Evolutionary conservation across 2,113 vertebrate genomes (phyloP).

Genomic region (Chloropsis cyanopogon): DNA sequence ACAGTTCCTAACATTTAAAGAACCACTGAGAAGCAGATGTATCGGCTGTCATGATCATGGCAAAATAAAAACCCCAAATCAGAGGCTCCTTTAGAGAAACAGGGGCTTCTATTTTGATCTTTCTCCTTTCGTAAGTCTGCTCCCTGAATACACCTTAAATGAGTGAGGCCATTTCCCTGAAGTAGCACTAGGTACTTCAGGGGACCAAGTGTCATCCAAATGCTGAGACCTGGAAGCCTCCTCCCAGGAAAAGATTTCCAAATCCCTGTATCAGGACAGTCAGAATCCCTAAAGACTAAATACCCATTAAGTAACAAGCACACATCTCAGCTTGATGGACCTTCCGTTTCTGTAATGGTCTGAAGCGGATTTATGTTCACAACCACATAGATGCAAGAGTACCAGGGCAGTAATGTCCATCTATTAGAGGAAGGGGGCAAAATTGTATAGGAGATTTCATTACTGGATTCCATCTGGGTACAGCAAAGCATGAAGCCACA

Average conservation of each 20-base stretch:
- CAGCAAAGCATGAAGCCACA: not conserved
- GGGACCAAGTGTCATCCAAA: fast-evolving
- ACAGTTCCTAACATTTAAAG: not conserved
- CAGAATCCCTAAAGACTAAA: not conserved
- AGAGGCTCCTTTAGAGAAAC: not conserved
- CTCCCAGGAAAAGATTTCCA: not conserved
- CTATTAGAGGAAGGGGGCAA: not conserved
- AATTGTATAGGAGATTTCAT: not conserved
- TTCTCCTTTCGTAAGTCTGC: not conserved
- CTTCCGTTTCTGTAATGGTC: not conserved
- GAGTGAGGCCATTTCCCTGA: not conserved
- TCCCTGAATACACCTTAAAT: not conserved
- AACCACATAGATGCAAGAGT: not conserved
- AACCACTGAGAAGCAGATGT: not conserved
- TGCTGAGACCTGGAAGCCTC: not conserved
- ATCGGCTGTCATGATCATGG: not conserved
- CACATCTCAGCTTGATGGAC: not conserved
- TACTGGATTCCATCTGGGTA: not conserved
- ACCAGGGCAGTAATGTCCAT: not conserved
- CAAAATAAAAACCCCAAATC: not conserved
- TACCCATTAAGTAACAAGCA: not conserved
- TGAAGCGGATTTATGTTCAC: not conserved
- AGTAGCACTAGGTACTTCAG: not conserved
- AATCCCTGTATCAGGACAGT: not conserved
- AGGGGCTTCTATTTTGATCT: not conserved